phyloP scores from a whole-genome alignment of 2,797 vertebrate genomes.

The Brotula barbata region DNA sequence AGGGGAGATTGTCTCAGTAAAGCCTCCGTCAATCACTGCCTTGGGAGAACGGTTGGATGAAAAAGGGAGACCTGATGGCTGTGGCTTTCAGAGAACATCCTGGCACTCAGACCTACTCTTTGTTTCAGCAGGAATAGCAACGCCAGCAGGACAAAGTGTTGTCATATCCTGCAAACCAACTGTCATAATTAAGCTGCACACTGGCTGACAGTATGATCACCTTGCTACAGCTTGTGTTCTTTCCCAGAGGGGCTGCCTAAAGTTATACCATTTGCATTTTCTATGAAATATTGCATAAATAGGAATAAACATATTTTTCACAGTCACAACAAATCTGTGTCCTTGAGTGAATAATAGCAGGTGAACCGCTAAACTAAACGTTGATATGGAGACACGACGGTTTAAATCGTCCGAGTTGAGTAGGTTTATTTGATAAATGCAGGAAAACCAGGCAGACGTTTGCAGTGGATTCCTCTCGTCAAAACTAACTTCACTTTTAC shows the following conservation, averaged over 20 bases:
- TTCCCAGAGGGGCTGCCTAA: not conserved
- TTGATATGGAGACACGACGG: not conserved
- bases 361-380: slow-evolving; percentile 4
- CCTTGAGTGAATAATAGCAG: slow-evolving; percentile 21
- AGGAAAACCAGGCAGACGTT: not conserved
- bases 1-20: slow-evolving; percentile 55
- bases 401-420: too few species aligned
- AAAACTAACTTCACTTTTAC: not conserved
- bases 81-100: slow-evolving; percentile 45
- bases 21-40: slow-evolving; percentile 63
- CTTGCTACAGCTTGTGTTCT: slow-evolving; percentile 20
- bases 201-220: slow-evolving; percentile 31
- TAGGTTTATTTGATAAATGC: slow-evolving; percentile 9
- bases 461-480: not conserved
- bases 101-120: slow-evolving; percentile 43
- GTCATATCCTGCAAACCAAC: slow-evolving; percentile 42
- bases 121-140: slow-evolving; percentile 44
- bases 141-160: slow-evolving; percentile 40
- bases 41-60: slow-evolving; percentile 46
- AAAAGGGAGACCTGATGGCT: slow-evolving; percentile 29
- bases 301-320: slow-evolving; percentile 6
- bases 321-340: not conserved
- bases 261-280: not conserved
- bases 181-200: slow-evolving; percentile 55
- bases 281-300: slow-evolving; percentile 8